Conservation (phyloP, 2,888 invertebrate genomes). For the Copidosoma aretas region DNA sequence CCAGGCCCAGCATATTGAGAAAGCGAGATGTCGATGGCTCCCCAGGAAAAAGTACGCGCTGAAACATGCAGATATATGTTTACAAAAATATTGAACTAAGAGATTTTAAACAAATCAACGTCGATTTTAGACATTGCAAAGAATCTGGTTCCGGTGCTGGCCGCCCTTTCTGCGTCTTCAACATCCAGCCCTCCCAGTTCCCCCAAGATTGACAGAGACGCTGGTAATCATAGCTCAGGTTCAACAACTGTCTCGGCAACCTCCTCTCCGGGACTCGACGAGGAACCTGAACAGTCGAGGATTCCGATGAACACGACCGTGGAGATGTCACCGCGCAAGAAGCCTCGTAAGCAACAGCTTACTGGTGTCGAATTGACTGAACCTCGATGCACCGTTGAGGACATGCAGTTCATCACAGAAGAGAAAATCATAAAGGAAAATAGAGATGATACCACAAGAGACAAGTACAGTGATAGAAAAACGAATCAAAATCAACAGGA, state of each 20-base stretch:
- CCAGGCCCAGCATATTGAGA: conserved; percentile 83
- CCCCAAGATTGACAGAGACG: conserved; percentile 58
- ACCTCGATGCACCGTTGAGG: conserved; percentile 59
- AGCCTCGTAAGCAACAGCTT: conserved; percentile 87
- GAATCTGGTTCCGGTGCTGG: conserved; percentile 58
- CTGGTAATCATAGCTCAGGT: conserved; percentile 67
- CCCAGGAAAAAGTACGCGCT: conserved; percentile 55
- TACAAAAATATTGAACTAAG: conserved; percentile 1
- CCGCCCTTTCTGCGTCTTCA: conserved; percentile 53
- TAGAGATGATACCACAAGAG: conserved; percentile 60
- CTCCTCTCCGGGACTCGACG: conserved; percentile 77
- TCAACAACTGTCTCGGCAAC: conserved; percentile 89
- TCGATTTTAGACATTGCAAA: conserved; percentile 52
- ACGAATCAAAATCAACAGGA: conserved; percentile 46
- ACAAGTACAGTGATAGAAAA: conserved; percentile 56
- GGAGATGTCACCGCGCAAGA: conserved; percentile 84
- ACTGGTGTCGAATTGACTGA: conserved; percentile 58
- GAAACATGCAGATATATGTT: background rate
- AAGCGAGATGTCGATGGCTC: conserved; percentile 81
- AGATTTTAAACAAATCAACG: background rate
- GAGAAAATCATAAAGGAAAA: conserved; percentile 63
- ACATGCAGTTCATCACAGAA: conserved; percentile 71
- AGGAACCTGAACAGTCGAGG: conserved; percentile 65
- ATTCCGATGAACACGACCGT: conserved; percentile 62
- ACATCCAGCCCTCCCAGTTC: conserved; percentile 58